Conservation (phyloP, 2,888 invertebrate genomes). For the Nephrotoma flavescens region DNA sequence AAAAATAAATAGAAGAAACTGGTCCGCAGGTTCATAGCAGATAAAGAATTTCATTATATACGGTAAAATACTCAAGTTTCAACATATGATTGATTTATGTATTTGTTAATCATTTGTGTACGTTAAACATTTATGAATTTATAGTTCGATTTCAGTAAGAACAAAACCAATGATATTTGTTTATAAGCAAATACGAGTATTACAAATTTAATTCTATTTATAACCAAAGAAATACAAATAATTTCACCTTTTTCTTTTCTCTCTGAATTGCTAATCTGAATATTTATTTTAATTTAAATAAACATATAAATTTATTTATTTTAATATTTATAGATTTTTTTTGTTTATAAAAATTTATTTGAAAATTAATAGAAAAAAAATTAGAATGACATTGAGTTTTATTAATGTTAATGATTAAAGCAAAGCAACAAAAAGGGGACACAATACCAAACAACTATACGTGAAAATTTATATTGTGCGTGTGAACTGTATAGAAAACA, state of each 20-base stretch:
- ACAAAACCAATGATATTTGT: too few species aligned
- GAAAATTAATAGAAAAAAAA: not conserved
- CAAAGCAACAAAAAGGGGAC: not conserved
- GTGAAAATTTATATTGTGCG: not conserved
- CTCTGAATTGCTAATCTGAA: not conserved
- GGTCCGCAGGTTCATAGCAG: too few species aligned
- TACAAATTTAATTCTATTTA: not conserved
- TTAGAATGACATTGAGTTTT: not conserved
- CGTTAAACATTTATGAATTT: too few species aligned
- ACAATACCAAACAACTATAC: not conserved
- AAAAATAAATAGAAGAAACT: too few species aligned
- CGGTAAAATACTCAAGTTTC: too few species aligned
- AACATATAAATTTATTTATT: not conserved
- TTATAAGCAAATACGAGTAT: not conserved
- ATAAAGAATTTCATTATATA: too few species aligned
- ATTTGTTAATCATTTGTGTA: too few species aligned
- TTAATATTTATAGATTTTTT: not conserved
- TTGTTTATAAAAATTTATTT: not conserved
- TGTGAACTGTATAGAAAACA: not conserved
- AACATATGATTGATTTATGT: too few species aligned
- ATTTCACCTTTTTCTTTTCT: not conserved
- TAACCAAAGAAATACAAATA: not conserved
- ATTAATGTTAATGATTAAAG: not conserved
- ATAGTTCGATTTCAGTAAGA: too few species aligned
- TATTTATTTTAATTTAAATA: not conserved